Conservation (phyloP, 2,113 vertebrate species). For the Aptenodytes forsteri region DNA sequence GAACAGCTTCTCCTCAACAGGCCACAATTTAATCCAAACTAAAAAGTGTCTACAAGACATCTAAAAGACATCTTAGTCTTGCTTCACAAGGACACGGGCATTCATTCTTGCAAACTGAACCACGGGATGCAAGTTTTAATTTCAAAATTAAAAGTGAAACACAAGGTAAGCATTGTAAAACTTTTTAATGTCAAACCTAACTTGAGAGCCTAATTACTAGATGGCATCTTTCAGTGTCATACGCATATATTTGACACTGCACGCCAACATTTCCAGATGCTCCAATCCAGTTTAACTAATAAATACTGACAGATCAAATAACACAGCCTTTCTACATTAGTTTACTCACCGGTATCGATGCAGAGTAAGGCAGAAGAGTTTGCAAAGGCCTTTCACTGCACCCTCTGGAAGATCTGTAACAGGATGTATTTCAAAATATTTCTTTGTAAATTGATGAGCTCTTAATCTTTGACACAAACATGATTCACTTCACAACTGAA, state of each 20-base stretch:
- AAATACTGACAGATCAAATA: neutral
- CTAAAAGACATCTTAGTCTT: neutral
- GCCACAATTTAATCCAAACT: neutral
- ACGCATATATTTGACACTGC: neutral
- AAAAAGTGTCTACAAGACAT: neutral
- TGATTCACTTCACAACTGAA: neutral
- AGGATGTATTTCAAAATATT: neutral
- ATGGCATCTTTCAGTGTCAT: neutral
- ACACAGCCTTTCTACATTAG: neutral
- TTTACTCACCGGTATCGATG: conserved; percentile 90
- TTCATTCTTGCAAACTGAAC: neutral
- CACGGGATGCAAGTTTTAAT: neutral
- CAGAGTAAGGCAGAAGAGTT: conserved; percentile 93
- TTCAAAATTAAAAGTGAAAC: neutral
- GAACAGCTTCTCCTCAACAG: neutral
- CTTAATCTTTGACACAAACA: neutral
- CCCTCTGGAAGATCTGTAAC: conserved; percentile 87
- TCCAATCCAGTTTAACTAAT: neutral
- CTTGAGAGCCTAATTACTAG: neutral
- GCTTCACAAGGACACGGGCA: neutral
- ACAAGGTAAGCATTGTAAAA: neutral
- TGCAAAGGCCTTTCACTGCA: conserved; percentile 93
- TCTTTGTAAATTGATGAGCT: neutral
- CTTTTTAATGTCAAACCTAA: neutral
- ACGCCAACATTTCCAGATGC: neutral